These are phyloP conservation scores for Physella acuta DNA, from an alignment of 1,140 invertebrate genomes.

Conservation along the genomic window DNA sequence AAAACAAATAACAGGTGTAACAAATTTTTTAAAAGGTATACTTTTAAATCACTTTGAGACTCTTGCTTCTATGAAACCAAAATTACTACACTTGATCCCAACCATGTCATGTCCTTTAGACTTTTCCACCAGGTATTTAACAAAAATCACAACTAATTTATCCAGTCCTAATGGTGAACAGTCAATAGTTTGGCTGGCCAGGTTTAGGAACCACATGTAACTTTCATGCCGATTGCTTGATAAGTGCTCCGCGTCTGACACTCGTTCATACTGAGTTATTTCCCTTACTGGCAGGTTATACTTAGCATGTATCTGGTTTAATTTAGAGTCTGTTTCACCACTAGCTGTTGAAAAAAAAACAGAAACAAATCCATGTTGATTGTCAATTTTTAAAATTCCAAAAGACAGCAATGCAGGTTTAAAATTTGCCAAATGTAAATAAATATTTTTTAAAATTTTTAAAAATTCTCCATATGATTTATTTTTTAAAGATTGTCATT, in stretches of 20 bases:
- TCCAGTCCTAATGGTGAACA: background rate
- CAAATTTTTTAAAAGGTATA: too few relatives aligned
- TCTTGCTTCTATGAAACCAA: too few relatives aligned
- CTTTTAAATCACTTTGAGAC: too few relatives aligned
- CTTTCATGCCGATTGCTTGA: background rate
- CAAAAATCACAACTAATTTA: background rate
- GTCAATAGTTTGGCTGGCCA: background rate
- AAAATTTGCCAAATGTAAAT: too few relatives aligned
- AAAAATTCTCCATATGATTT: too few relatives aligned
- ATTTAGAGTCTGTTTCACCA: background rate
- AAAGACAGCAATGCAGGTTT: too few relatives aligned
- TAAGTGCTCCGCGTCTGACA: background rate
- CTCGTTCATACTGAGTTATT: background rate
- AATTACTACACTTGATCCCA: background rate
- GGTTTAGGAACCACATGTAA: slow-evolving; percentile 2
- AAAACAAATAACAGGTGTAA: too few relatives aligned
- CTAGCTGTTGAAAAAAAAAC: background rate
- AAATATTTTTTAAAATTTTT: too few relatives aligned
- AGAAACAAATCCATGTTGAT: background rate
- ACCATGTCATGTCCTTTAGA: background rate
- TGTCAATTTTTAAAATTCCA: background rate
- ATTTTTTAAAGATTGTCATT: too few relatives aligned
- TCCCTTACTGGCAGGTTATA: background rate
- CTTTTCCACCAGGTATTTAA: background rate
- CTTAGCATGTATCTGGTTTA: background rate